These are phyloP conservation scores for Adineta ricciae DNA, from an alignment of 2,888 invertebrate genomes.

Conservation along the genomic window DNA sequence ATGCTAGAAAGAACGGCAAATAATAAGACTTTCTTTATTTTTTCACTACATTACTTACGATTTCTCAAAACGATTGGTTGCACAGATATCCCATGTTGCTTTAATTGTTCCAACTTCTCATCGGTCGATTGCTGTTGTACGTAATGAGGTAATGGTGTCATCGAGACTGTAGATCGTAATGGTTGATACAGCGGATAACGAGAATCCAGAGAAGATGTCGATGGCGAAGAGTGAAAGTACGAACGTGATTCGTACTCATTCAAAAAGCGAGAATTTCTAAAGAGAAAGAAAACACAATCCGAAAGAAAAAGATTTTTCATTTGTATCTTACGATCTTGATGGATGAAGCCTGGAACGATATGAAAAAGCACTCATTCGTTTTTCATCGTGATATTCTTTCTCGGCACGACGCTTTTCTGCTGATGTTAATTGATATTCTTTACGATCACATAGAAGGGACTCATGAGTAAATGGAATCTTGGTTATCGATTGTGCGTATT, in stretches of 20 bases:
- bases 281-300: neutral
- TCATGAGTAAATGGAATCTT: slow-evolving; percentile 80
- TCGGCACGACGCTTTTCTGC: slow-evolving; percentile 85
- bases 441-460: slow-evolving; percentile 79
- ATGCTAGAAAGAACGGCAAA: no score
- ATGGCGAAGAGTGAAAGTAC: neutral
- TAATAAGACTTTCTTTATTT: no score
- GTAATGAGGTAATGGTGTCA: slow-evolving; percentile 1
- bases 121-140: neutral
- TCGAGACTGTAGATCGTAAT: neutral
- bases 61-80: neutral
- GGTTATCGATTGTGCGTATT: slow-evolving; percentile 53
- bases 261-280: neutral
- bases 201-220: neutral
- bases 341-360: neutral
- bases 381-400: slow-evolving; percentile 82
- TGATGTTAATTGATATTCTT: slow-evolving; percentile 82
- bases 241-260: neutral
- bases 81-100: slow-evolving; percentile 11
- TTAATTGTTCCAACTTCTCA: slow-evolving; percentile 8
- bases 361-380: slow-evolving; percentile 56
- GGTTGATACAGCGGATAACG: neutral
- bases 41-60: neutral
- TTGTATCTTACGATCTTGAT: neutral
- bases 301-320: neutral